These are phyloP conservation scores for Nebria ingens DNA, from an alignment of 1,140 invertebrate genomes.

Conservation along the genomic window DNA sequence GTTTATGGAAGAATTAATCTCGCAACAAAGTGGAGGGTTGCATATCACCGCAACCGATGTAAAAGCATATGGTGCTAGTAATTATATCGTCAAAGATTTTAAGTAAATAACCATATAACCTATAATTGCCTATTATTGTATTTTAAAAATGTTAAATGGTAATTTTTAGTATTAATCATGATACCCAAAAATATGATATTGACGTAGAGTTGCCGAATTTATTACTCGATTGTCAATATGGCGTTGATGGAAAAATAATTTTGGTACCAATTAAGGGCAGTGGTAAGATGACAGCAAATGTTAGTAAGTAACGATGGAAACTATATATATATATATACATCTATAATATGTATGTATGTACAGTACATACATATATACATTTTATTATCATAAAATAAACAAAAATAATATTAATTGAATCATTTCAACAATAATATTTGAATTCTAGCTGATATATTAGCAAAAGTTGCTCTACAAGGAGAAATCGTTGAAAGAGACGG, in stretches of 20 bases:
- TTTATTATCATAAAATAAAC: too few species aligned
- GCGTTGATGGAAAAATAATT: conserved; percentile 48
- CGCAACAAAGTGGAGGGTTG: conserved; percentile 39
- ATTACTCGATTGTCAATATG: conserved; percentile 46
- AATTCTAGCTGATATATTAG: conserved; percentile 42
- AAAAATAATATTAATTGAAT: conserved; percentile 4
- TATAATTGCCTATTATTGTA: conserved; percentile 5
- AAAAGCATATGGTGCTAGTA: conserved; percentile 45
- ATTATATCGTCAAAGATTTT: conserved; percentile 44
- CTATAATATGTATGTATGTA: conserved; percentile 9
- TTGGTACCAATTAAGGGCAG: conserved; percentile 48
- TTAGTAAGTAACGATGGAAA: conserved; percentile 37
- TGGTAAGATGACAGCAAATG: conserved; percentile 48
- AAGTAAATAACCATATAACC: conserved; percentile 35
- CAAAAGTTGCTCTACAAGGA: conserved; percentile 39
- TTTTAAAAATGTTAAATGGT: conserved; percentile 1
- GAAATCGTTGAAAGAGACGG: conserved; percentile 37
- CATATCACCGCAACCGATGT: conserved; percentile 44
- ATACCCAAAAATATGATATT: conserved; percentile 36
- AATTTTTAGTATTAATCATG: conserved; percentile 37
- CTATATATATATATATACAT: neutral
- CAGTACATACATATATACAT: too few species aligned
- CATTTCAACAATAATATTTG: conserved; percentile 12
- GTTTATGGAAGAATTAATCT: conserved; percentile 44
- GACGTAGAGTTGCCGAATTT: conserved; percentile 45